Percentiles rank a stretch among this genome's conserved stretches.
These are phyloP conservation scores for Orestias chungarensis DNA, from an alignment of 2,797 vertebrate genomes.

Conservation along the genomic window DNA sequence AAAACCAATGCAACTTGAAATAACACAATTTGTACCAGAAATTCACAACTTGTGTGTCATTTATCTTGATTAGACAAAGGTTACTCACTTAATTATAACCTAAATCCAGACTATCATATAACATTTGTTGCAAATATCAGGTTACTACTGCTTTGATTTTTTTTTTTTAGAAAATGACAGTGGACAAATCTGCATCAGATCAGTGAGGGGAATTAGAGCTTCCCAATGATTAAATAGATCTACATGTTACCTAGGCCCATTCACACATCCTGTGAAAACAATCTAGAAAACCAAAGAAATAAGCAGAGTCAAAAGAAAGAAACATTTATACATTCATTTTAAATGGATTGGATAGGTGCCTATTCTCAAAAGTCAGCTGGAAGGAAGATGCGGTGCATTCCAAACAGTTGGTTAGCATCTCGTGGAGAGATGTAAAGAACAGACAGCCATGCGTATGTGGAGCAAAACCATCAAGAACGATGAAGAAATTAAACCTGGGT, in stretches of 20 bases:
- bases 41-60: neutral
- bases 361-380: neutral
- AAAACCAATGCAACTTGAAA: too few species aligned
- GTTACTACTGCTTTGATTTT: constrained; percentile 23
- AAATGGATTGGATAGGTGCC: neutral
- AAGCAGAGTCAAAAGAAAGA: neutral
- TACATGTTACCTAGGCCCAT: constrained; percentile 46
- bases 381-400: neutral
- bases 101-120: neutral
- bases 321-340: neutral
- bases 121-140: neutral
- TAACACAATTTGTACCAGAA: neutral
- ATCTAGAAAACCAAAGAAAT: constrained; percentile 44
- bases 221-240: constrained; percentile 52
- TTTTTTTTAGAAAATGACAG: constrained; percentile 35
- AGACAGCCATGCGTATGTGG: too few species aligned
- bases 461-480: constrained; percentile 6
- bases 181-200: constrained; percentile 43
- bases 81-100: neutral
- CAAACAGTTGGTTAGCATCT: neutral
- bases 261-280: constrained; percentile 50
- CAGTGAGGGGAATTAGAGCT: constrained; percentile 49
- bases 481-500: constrained; percentile 54
- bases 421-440: neutral
- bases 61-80: neutral